These are phyloP conservation scores for Ceryle rudis DNA, from an alignment of 2,797 vertebrate genomes.

Conservation along the genomic window DNA sequence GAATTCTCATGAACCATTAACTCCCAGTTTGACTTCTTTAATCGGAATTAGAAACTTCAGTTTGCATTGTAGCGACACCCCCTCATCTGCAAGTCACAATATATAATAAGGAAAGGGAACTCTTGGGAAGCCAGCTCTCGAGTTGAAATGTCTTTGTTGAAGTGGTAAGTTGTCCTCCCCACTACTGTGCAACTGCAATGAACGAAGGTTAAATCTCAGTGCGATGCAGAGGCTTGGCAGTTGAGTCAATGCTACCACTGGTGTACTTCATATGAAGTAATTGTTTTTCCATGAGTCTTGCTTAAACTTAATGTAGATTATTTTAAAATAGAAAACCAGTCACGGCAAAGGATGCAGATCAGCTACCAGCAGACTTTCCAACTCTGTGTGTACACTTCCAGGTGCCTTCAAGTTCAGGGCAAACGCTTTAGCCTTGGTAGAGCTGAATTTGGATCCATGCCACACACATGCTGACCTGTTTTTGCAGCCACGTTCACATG, in stretches of 20 bases:
- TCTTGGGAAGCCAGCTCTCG: neutral
- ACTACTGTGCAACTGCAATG: neutral
- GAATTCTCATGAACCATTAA: neutral
- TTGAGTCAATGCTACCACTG: neutral
- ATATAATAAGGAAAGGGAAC: neutral
- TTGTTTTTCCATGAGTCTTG: neutral
- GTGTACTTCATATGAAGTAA: neutral
- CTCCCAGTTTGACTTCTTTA: neutral
- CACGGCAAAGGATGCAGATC: accelerated
- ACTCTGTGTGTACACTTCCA: neutral
- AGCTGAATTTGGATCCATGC: accelerated
- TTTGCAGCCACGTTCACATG: too few species aligned
- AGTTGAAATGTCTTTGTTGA: neutral
- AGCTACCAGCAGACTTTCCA: neutral
- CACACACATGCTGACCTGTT: too few species aligned
- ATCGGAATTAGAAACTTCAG: neutral
- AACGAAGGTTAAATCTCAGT: neutral
- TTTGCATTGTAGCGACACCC: neutral
- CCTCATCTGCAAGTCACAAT: neutral
- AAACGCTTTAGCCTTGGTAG: neutral
- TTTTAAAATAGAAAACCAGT: neutral
- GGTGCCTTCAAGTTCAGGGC: neutral
- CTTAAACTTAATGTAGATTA: neutral
- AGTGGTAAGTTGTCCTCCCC: neutral
- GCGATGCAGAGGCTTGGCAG: neutral